Percentiles rank a stretch among this genome's conserved stretches.
phyloP scores from a whole-genome alignment of 2,113 vertebrate species.

The Chrysemys picta region DNA sequence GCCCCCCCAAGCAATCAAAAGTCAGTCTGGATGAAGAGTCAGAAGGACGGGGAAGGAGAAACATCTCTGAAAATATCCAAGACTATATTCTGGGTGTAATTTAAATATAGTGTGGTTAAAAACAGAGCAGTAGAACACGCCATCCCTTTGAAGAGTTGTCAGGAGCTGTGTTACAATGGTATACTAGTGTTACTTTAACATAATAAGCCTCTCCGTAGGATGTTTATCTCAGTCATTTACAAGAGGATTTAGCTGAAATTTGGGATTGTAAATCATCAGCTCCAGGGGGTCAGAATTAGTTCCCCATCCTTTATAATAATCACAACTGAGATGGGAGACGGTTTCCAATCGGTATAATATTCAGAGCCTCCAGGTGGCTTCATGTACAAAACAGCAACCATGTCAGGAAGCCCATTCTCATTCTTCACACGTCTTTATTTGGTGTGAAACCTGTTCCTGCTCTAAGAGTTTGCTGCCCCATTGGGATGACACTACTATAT shows the following conservation, averaged over 20 bases:
- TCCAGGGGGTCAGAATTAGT: background rate
- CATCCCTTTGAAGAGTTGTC: background rate
- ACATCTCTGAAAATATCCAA: background rate
- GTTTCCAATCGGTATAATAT: slow-evolving; percentile 39
- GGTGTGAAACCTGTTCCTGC: slow-evolving; percentile 46
- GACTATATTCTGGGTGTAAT: background rate
- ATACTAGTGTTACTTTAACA: background rate
- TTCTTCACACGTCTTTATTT: slow-evolving; percentile 21
- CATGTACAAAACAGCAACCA: slow-evolving; percentile 17
- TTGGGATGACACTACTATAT: background rate
- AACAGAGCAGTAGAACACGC: background rate
- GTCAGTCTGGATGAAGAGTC: fast-evolving
- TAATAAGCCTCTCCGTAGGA: background rate
- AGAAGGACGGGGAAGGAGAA: background rate
- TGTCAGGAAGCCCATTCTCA: slow-evolving; percentile 6
- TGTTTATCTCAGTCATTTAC: background rate
- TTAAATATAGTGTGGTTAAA: background rate
- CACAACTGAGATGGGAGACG: slow-evolving; percentile 10
- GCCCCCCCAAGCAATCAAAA: background rate
- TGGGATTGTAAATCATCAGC: slow-evolving; percentile 1
- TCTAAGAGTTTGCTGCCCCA: background rate
- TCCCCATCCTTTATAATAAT: slow-evolving; percentile 9
- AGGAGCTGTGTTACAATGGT: fast-evolving
- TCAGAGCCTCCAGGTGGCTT: slow-evolving; percentile 36
- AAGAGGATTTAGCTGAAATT: background rate